Base-by-base conservation (phyloP, 2,797 vertebrate species). In the Manis crassicaudata region DNA sequence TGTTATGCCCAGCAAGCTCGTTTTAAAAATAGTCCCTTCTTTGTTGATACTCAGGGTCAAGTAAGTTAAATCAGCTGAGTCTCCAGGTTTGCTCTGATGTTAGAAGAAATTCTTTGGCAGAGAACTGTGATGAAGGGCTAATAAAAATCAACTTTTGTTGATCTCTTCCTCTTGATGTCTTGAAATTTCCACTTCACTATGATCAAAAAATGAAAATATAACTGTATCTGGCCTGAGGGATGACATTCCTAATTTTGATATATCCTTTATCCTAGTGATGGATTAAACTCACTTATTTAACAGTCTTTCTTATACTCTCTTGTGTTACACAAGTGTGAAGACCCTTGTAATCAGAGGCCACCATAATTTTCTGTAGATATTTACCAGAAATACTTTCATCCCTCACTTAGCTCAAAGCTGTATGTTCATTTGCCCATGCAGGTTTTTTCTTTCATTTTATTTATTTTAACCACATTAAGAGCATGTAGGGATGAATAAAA, bases 111-210 rank as follows among this genome's bases (percentile, higher is more conserved):
- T 94, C 16, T 75, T 72, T 56, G 25, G 56, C 43, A 89, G 35
- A 93, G 37, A 93, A 32, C 2, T 87, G 5, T 46, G 65, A 65
- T 32, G 17, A 75, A 88, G 43, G 56, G 16, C 20, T 62, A 93
- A 65, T 79, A 79, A 96, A 94, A 90, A 50, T 13, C 23, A 54
- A 54, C 10, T 90, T 90, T 58, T 50, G 37, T 81, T 84, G 37
- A 14, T 63, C 56, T 46, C 29, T 94, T 92, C 96, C 67, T 86
- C 89, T 89, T 76, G 46, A 81, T 54, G 14, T 87, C 25, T 35
- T 75, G 10, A 96, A 91, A 92, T 88, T 91, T 89, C 17, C 56
- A 83, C 87, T 96, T 92, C 20, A 7, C 43, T 83, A 17, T 70
- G 40, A 93, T 83, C 29, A 89, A 86, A 94, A 62, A 85, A 94